Evolutionary conservation across 2,888 invertebrate species (phyloP).

Genomic region (Eristalinus sepulchralis): DNA sequence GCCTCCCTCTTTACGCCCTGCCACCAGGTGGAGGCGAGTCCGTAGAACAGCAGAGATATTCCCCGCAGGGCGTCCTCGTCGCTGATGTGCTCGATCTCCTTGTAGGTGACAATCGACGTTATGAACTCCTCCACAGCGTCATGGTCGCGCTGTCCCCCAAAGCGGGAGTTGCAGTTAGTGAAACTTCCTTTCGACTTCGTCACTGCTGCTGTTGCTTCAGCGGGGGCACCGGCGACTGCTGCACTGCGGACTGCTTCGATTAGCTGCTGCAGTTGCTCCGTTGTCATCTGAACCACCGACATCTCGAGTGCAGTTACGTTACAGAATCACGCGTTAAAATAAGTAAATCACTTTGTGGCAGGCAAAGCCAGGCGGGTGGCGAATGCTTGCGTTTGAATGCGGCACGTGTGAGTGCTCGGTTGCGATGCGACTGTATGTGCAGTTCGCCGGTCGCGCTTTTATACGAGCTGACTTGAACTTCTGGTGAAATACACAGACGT

Average conservation of each 20-base stretch:
- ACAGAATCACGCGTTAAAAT: not conserved
- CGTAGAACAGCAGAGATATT: slow-evolving; percentile 35
- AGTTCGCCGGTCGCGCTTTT: slow-evolving; percentile 9
- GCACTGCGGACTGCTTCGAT: slow-evolving; percentile 76
- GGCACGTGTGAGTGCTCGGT: slow-evolving; percentile 40
- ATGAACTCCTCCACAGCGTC: slow-evolving; percentile 36
- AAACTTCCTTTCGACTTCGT: slow-evolving; percentile 50
- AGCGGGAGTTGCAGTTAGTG: slow-evolving; percentile 13
- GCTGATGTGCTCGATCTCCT: slow-evolving; percentile 41
- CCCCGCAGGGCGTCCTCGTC: slow-evolving; percentile 46
- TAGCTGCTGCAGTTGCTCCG: slow-evolving; percentile 76
- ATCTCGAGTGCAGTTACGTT: slow-evolving; percentile 54
- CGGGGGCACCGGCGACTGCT: slow-evolving; percentile 64
- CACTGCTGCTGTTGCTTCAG: slow-evolving; percentile 29
- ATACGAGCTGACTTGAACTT: slow-evolving; percentile 6
- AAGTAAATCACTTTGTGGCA: slow-evolving; percentile 52
- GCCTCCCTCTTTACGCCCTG: slow-evolving; percentile 47
- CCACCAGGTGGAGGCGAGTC: slow-evolving; percentile 55
- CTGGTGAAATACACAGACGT: slow-evolving; percentile 33
- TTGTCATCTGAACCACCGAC: slow-evolving; percentile 76
- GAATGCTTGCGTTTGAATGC: slow-evolving; percentile 50
- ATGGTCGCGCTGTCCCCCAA: slow-evolving; percentile 24
- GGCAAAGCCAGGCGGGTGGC: slow-evolving; percentile 57
- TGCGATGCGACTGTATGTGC: slow-evolving; percentile 21
- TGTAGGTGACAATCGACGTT: slow-evolving; percentile 26